phyloP scores from a whole-genome alignment of 2,797 vertebrate genomes.

The Phalloptychus januarius region DNA sequence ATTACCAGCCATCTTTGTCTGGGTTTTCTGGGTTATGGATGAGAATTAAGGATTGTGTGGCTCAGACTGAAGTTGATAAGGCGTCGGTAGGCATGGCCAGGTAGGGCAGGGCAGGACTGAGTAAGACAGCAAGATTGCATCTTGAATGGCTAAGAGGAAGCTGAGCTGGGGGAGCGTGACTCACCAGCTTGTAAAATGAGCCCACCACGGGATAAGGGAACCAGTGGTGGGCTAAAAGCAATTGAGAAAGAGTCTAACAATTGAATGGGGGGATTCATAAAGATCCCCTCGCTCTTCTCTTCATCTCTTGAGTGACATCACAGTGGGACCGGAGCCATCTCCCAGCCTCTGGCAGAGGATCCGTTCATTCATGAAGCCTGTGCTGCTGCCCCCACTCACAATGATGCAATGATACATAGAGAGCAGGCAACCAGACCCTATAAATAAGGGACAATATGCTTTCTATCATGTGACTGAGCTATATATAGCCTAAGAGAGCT shows the following conservation, averaged over 20 bases:
- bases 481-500: constrained; percentile 72
- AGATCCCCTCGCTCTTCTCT: constrained; percentile 63
- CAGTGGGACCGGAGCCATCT: constrained; percentile 75
- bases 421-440: constrained; percentile 70
- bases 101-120: constrained; percentile 38
- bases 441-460: constrained; percentile 71
- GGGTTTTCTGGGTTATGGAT: constrained; percentile 49
- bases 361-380: constrained; percentile 81
- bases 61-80: constrained; percentile 40
- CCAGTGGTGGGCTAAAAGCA: constrained; percentile 15
- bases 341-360: constrained; percentile 73
- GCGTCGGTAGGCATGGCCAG: constrained; percentile 30
- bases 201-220: constrained; percentile 71
- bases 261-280: constrained; percentile 78
- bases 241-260: constrained; percentile 36
- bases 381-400: constrained; percentile 65
- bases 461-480: constrained; percentile 61
- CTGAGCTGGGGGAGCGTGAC: constrained; percentile 55
- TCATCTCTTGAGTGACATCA: constrained; percentile 80
- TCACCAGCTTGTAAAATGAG: constrained; percentile 79
- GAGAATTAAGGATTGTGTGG: constrained; percentile 74
- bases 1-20: constrained; percentile 60
- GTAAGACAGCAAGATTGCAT: constrained; percentile 58
- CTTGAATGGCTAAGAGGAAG: constrained; percentile 59
- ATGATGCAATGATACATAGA: constrained; percentile 75